Evolutionary conservation across 2,888 invertebrate genomes (phyloP).

Genomic region (Cephus rjabovi): DNA sequence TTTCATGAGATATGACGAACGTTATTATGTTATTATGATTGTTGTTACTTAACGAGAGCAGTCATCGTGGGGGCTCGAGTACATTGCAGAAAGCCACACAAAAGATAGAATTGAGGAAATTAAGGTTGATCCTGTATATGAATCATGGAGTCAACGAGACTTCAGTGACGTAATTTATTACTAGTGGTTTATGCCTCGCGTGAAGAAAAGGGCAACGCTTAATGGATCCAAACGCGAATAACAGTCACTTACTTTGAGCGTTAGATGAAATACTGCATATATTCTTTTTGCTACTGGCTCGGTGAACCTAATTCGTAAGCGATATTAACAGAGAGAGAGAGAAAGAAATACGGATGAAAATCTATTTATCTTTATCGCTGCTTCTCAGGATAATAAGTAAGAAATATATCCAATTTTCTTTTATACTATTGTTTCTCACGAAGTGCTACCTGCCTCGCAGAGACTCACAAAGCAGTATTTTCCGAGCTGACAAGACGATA

Average conservation of each 20-base stretch:
- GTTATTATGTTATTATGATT: constrained; percentile 31
- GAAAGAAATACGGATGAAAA: not conserved
- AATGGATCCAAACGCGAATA: not conserved
- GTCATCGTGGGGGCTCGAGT: constrained; percentile 8
- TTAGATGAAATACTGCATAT: not conserved
- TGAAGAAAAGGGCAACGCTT: not conserved
- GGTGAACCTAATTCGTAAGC: not conserved
- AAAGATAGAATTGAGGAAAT: constrained; percentile 32
- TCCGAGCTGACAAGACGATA: constrained; percentile 10
- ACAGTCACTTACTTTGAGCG: not conserved
- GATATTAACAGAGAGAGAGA: not conserved
- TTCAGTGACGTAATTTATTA: not conserved
- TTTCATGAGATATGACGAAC: constrained; percentile 20
- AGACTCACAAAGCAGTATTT: not conserved
- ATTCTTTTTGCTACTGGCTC: not conserved
- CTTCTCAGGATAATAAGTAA: not conserved
- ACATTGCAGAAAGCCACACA: constrained; percentile 18
- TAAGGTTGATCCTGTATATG: constrained; percentile 38
- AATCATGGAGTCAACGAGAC: constrained; percentile 31
- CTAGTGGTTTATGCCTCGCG: constrained; percentile 4
- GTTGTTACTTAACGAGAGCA: constrained; percentile 23
- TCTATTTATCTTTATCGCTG: not conserved
- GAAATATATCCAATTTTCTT: not conserved
- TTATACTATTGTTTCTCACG: not conserved
- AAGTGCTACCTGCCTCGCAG: not conserved